Evolutionary conservation across 2,113 vertebrate species (phyloP).

Genomic region (Salminus brasiliensis): DNA sequence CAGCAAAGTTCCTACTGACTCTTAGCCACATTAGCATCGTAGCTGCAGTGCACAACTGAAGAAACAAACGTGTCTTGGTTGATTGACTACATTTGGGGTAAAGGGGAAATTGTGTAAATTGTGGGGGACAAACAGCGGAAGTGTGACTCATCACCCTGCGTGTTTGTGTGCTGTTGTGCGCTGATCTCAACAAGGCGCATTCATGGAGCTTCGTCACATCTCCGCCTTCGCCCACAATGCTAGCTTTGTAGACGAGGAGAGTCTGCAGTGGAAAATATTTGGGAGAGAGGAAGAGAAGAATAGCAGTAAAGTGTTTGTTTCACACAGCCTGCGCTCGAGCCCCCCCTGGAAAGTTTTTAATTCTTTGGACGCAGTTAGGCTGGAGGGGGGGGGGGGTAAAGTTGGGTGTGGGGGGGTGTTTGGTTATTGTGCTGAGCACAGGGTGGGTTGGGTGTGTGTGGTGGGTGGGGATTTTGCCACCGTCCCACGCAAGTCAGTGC

Average conservation of each 20-base stretch:
- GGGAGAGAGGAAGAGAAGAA: conserved; percentile 32
- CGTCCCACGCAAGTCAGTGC: conserved; percentile 37
- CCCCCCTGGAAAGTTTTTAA: conserved; percentile 33
- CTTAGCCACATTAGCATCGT: neutral
- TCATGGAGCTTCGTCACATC: conserved; percentile 34
- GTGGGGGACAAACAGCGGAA: conserved; percentile 35
- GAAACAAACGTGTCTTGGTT: neutral
- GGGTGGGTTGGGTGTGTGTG: conserved; percentile 30
- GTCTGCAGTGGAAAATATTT: conserved; percentile 52
- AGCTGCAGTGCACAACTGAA: neutral
- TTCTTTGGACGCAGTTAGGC: neutral
- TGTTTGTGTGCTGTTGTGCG: conserved; percentile 36
- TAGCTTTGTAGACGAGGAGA: conserved; percentile 49
- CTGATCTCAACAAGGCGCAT: conserved; percentile 36
- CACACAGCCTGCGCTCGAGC: conserved; percentile 38
- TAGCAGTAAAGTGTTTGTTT: conserved; percentile 49
- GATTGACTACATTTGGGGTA: neutral
- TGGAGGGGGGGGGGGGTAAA: conserved; percentile 11
- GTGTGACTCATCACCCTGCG: conserved; percentile 33
- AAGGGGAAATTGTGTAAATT: neutral
- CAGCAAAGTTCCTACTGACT: neutral
- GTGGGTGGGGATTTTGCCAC: conserved; percentile 31
- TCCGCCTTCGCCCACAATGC: conserved; percentile 43
- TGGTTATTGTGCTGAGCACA: conserved; percentile 37
- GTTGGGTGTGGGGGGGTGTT: conserved; percentile 2